A percentile compares a stretch with the other conserved stretches of the same genome.
Conservation (phyloP, 2,113 vertebrate species). For the Nesoenas mayeri region DNA sequence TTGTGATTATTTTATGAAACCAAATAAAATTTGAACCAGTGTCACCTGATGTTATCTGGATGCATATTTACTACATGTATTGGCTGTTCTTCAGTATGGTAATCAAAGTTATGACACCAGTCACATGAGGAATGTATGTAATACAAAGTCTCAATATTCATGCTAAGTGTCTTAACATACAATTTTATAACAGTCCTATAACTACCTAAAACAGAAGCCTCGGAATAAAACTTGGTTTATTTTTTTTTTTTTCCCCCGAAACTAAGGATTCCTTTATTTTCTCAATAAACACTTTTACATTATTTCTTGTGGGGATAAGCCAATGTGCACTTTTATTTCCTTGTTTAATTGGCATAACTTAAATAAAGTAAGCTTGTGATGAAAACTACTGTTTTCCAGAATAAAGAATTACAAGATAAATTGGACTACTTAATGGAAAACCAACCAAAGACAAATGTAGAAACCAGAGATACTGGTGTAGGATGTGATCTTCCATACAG, state of each 20-base stretch:
- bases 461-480: slow-evolving; percentile 88
- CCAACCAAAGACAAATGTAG: slow-evolving; percentile 77
- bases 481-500: slow-evolving; percentile 86
- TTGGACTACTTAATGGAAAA: slow-evolving; percentile 90
- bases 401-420: slow-evolving; percentile 97
- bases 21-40: background rate
- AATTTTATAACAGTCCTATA: background rate
- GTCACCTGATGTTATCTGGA: background rate
- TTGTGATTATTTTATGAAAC: background rate
- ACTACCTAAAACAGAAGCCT: background rate
- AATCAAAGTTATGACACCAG: background rate
- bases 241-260: background rate
- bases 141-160: background rate
- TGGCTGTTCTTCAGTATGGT: background rate
- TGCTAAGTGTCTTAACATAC: background rate
- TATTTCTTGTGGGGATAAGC: background rate
- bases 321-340: background rate
- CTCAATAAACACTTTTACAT: background rate
- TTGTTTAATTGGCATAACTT: background rate
- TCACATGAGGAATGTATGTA: background rate
- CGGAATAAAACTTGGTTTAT: background rate
- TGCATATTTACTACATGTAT: background rate
- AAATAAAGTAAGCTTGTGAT: background rate
- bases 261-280: background rate
- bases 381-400: slow-evolving; percentile 77